Base-by-base conservation (phyloP, 2,113 vertebrate genomes). In the Rana temporaria region DNA sequence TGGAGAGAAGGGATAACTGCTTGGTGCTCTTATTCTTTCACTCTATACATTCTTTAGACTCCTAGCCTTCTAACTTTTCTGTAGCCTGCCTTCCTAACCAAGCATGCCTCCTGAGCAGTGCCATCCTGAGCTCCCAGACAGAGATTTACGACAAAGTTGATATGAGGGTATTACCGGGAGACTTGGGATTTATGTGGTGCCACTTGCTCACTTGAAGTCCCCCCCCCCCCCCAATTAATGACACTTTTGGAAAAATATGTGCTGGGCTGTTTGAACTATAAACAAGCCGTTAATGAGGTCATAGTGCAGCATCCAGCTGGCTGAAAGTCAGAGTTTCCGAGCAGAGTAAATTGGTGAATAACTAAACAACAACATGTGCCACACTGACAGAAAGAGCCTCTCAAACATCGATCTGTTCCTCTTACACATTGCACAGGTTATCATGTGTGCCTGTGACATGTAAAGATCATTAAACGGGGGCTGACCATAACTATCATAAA, bases 241-340 rank as follows among this genome's bases (percentile, higher is more conserved):
- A 89, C 88, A 91, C 89, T 89, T 89, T 87, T 82, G 79, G 89
- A 90, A 88, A 90, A 87, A 88, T 88, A 90, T 90, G 89, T 56
- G 70, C 68, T 87, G 90, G 87, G 88, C 88, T 90, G 89, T 87
- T 90, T 88, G 84, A 85, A 89, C 88, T 87, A 91, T 92, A 92
- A 92, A 91, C 91, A 91, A 90, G 89, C 90, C 87, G 89, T 92
- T 92, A 91, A 86, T 84, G 78, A 82, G 91, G 90, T 90, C 89
- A 79, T 82, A 88, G 91, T 87, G 90, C 87, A 90, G 88, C 48
- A 79, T 87, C 89, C 87, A 89, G 89, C 88, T 90, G 90, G 85
- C 87, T 88, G 89, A 88, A 84, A 89, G 85, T 89, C 89, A 88
- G 87, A 87, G 87, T 87, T 90, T 90, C 86, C 86, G 82, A 88